These are phyloP conservation scores for Aphis gossypii DNA, from an alignment of 1,140 invertebrate species.

Conservation along the genomic window DNA sequence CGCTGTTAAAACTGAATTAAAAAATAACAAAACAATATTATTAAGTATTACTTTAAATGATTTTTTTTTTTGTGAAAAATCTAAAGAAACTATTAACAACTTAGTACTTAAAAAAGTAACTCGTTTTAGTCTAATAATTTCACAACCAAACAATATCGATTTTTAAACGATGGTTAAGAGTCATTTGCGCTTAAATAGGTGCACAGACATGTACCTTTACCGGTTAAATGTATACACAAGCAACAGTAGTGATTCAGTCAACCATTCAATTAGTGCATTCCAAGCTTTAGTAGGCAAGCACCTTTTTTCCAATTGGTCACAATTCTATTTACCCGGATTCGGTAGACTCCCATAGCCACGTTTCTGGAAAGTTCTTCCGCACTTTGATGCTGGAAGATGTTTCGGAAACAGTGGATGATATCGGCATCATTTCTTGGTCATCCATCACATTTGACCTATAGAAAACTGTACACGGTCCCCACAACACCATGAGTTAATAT, in stretches of 20 bases:
- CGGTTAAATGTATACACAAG: neutral
- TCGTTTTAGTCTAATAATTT: neutral
- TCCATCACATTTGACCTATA: conserved; percentile 66
- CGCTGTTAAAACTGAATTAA: no score
- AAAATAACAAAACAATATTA: neutral
- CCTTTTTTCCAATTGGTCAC: neutral
- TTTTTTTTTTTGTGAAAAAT: neutral
- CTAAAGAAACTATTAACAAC: neutral
- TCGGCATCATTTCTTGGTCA: conserved; percentile 43
- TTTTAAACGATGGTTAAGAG: neutral
- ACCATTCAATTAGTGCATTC: neutral
- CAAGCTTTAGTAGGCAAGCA: neutral
- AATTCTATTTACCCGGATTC: conserved; percentile 67
- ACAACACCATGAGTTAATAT: conserved; percentile 26
- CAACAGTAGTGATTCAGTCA: neutral
- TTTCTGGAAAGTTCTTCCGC: conserved; percentile 72
- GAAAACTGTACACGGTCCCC: conserved; percentile 65
- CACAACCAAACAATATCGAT: neutral
- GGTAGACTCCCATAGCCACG: conserved; percentile 72
- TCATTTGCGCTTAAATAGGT: neutral
- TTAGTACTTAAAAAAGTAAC: neutral
- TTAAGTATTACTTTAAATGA: neutral
- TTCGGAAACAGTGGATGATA: neutral
- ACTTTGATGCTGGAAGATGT: conserved; percentile 64
- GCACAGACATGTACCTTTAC: neutral